Conservation (phyloP, 2,113 vertebrate species). For the Clupea harengus region DNA sequence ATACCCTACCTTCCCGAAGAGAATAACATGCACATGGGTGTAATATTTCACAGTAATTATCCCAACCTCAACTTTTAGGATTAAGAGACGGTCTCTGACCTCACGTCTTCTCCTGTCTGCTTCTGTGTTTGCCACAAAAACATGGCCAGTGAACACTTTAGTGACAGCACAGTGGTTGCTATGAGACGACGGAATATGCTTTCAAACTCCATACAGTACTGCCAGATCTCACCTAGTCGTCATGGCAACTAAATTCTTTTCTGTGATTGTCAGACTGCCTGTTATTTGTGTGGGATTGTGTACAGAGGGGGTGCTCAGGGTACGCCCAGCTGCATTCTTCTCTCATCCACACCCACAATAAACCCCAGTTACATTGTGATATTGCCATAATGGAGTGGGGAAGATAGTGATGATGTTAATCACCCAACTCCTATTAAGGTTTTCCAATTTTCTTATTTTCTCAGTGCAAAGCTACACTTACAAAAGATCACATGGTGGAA, state of each 20-base stretch:
- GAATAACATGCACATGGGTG: neutral
- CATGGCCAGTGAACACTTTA: neutral
- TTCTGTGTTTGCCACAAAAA: neutral
- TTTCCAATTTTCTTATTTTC: neutral
- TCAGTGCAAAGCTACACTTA: neutral
- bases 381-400: neutral
- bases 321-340: neutral
- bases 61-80: neutral
- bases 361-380: neutral
- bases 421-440: neutral
- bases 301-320: neutral
- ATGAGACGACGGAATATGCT: slow-evolving; percentile 15
- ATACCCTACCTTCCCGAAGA: neutral
- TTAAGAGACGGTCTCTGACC: neutral
- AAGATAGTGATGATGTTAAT: neutral
- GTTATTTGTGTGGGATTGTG: neutral
- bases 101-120: neutral
- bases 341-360: neutral
- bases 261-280: neutral
- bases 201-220: slow-evolving; percentile 17
- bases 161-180: neutral
- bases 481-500: neutral
- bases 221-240: slow-evolving; percentile 15
- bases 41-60: neutral
- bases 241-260: slow-evolving; percentile 22